Evolutionary conservation across 2,888 invertebrate species (phyloP), one percentile per base, ranked within the genome.

Genomic region (Coleophora deauratella): DNA sequence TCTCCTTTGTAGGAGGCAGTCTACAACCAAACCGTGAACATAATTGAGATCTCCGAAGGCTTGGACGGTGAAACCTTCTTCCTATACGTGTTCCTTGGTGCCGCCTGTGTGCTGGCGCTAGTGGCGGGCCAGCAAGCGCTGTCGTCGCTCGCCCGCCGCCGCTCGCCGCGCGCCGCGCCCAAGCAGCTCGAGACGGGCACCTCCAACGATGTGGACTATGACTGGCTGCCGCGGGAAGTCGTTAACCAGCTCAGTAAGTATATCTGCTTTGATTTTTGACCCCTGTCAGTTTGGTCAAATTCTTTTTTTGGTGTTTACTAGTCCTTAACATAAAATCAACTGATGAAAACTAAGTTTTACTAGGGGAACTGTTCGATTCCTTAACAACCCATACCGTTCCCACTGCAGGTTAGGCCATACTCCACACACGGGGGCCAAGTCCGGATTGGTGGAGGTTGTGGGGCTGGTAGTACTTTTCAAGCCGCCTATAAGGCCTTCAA

Each of bases 31-130:
- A 99, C 99, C 0, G 89, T 99, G 27, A 95, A 95, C 77, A 95
- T 99, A 42, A 91, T 96, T 3, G 99, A 99, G 79, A 88, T 99
- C 33, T 98, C 99, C 54, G 97, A 98, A 76, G 98, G 98, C 41
- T 87, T 99, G 44, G 99, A 99, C 72, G 97, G 98, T 14, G 99
- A 99, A 88, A 99, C 98, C 14, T 96, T 99, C 88, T 99, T 99
- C 91, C 87, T 99, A 55, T 99, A 99, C 69, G 89, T 99, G 44
- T 94, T 99, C 85, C 88, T 99, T 48, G 95, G 94, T 13, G 98
- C 97, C 2, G 92, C 96, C 43, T 92, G 91, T 38, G 93, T 98
- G 37, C 86, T 99, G 38, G 87, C 95, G 7, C 84, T 98, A 42
- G 96, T 99, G 42, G 89, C 93, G 46, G 96, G 95, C 1, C 97